A percentile compares a stretch with the other conserved stretches of the same genome.
These are phyloP conservation scores for Boloria euphrosyne DNA, from an alignment of 2,888 invertebrate species.

Conservation along the genomic window DNA sequence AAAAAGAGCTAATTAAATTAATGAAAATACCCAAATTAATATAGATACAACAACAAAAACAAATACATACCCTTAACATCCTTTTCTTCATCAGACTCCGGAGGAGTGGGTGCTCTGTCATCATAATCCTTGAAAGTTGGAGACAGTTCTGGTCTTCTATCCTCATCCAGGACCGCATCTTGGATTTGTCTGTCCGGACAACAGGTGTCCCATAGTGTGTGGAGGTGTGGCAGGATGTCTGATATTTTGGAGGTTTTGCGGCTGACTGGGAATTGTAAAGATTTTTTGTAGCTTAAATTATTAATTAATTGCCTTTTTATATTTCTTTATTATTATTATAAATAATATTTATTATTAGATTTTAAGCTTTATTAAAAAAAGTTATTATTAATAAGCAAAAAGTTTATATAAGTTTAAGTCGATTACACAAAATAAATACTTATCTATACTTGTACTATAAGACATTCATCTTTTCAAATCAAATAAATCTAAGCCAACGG, in stretches of 20 bases:
- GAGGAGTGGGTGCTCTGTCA: conserved; percentile 54
- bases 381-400: too few relatives aligned
- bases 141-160: conserved; percentile 51
- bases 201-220: conserved; percentile 63
- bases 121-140: conserved; percentile 59
- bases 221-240: conserved; percentile 55
- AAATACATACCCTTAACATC: conserved; percentile 18
- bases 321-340: too few relatives aligned
- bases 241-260: conserved; percentile 58
- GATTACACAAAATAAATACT: too few relatives aligned
- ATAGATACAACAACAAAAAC: background rate
- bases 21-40: too few relatives aligned
- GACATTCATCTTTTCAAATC: too few relatives aligned
- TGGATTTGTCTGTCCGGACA: conserved; percentile 61
- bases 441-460: too few relatives aligned
- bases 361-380: too few relatives aligned
- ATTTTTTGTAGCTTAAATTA: conserved; percentile 10
- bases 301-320: background rate
- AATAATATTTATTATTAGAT: too few relatives aligned
- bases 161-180: conserved; percentile 43
- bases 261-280: conserved; percentile 63
- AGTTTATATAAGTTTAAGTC: too few relatives aligned
- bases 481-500: too few relatives aligned
- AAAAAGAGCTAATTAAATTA: too few relatives aligned
- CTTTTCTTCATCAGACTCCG: conserved; percentile 55